A percentile compares a stretch with the other conserved stretches of the same genome.
Conservation (phyloP, 1,140 invertebrate genomes). For the Liolophura sinensis region DNA sequence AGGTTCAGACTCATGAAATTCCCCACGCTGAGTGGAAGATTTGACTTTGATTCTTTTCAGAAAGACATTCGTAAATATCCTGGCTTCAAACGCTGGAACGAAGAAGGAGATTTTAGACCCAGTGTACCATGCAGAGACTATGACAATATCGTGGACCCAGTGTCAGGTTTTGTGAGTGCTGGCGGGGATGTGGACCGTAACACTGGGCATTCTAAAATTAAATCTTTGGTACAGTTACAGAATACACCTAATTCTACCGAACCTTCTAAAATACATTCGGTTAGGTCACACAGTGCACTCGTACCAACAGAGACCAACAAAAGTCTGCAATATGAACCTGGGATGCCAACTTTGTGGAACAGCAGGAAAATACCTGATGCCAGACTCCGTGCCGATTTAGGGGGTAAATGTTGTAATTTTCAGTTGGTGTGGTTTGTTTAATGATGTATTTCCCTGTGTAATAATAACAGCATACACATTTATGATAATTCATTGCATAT, state of each 20-base stretch:
- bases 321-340: slow-evolving; percentile 39
- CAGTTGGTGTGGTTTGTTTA: too few relatives aligned
- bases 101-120: slow-evolving; percentile 43
- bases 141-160: slow-evolving; percentile 53
- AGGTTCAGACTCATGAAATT: slow-evolving; percentile 52
- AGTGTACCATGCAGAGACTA: slow-evolving; percentile 44
- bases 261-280: slow-evolving; percentile 33
- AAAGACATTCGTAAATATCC: slow-evolving; percentile 15
- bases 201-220: slow-evolving; percentile 44
- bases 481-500: too few relatives aligned
- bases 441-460: too few relatives aligned
- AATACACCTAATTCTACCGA: slow-evolving; percentile 41
- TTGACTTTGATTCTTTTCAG: slow-evolving; percentile 47
- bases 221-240: slow-evolving; percentile 44
- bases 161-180: slow-evolving; percentile 54
- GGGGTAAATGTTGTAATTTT: slow-evolving; percentile 32
- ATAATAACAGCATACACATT: too few relatives aligned
- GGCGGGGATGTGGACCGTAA: slow-evolving; percentile 52
- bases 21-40: slow-evolving; percentile 40
- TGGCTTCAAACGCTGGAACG: slow-evolving; percentile 46
- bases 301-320: slow-evolving; percentile 43
- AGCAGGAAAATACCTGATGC: slow-evolving; percentile 46
- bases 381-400: slow-evolving; percentile 46
- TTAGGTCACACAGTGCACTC: slow-evolving; percentile 29
- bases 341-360: slow-evolving; percentile 49